Percentiles rank a stretch among this genome's conserved stretches.
phyloP scores from a whole-genome alignment of 2,888 invertebrate species.

The Netelia fuscicornis region DNA sequence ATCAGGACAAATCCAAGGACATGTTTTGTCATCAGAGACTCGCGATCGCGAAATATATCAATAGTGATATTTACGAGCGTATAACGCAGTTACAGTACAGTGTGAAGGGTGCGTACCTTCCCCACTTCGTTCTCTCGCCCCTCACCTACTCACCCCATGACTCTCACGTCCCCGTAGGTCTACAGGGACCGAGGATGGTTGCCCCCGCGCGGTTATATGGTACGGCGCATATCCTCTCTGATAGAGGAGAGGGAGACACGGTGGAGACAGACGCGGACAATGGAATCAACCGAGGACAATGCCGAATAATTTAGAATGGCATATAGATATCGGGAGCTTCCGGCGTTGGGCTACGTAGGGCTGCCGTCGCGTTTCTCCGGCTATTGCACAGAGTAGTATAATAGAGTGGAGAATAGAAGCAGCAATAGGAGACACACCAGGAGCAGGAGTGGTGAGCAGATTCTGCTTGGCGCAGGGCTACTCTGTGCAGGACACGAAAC shows the following conservation, averaged over 20 bases:
- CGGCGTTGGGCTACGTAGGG: constrained; percentile 73
- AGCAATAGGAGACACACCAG: constrained; percentile 81
- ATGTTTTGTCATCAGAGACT: background rate
- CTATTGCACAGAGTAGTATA: constrained; percentile 76
- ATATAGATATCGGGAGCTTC: constrained; percentile 82
- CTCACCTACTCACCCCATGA: background rate
- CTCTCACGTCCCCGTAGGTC: background rate
- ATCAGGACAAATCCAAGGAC: background rate
- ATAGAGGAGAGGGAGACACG: constrained; percentile 72
- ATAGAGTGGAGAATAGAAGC: constrained; percentile 81
- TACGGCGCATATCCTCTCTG: constrained; percentile 50
- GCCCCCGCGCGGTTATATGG: constrained; percentile 30
- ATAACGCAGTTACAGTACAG: constrained; percentile 55
- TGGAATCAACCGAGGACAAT: constrained; percentile 84
- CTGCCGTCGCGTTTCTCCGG: constrained; percentile 33
- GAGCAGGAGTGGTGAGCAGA: constrained; percentile 42
- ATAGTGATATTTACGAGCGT: constrained; percentile 9
- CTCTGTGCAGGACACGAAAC: constrained; percentile 84
- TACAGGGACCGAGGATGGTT: constrained; percentile 41
- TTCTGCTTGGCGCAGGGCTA: constrained; percentile 71
- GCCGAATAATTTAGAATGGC: constrained; percentile 84
- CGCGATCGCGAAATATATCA: background rate
- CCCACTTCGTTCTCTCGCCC: background rate
- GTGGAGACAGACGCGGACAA: constrained; percentile 84
- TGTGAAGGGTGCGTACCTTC: constrained; percentile 25